A percentile compares a stretch with the other conserved stretches of the same genome.
phyloP scores from a whole-genome alignment of 2,888 invertebrate genomes.

The Brachypterus glaber region DNA sequence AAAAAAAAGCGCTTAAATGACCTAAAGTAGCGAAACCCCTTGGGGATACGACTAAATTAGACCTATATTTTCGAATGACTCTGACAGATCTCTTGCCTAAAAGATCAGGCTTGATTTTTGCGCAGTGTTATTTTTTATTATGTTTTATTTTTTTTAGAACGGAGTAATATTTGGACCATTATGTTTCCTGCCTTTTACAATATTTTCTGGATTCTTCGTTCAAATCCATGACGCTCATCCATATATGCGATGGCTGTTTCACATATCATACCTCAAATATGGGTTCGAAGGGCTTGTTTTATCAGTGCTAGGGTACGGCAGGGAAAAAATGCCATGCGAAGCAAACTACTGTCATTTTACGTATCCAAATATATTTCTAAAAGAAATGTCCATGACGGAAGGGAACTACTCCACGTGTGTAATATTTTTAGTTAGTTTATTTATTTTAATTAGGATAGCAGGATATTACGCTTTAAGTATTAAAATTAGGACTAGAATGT shows the following conservation, averaged over 20 bases:
- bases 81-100: too few relatives aligned
- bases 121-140: too few relatives aligned
- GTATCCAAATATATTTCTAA: conserved; percentile 62
- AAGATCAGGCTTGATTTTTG: background rate
- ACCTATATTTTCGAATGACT: too few relatives aligned
- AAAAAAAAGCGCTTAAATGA: too few relatives aligned
- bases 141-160: conserved; percentile 51
- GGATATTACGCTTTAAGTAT: conserved; percentile 61
- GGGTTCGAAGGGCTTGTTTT: conserved; percentile 75
- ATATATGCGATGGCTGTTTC: conserved; percentile 75
- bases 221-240: conserved; percentile 70
- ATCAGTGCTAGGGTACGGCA: conserved; percentile 72
- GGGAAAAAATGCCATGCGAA: conserved; percentile 64
- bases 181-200: conserved; percentile 73
- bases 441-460: conserved; percentile 50
- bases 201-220: conserved; percentile 91
- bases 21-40: too few relatives aligned
- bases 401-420: conserved; percentile 59
- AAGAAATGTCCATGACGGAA: conserved; percentile 58
- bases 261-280: conserved; percentile 81
- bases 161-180: conserved; percentile 87
- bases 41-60: too few relatives aligned
- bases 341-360: conserved; percentile 67
- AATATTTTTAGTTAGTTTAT: conserved; percentile 54
- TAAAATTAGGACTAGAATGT: conserved; percentile 26